These are phyloP conservation scores for Clostera curtula DNA, from an alignment of 2,888 invertebrate species.

Conservation along the genomic window DNA sequence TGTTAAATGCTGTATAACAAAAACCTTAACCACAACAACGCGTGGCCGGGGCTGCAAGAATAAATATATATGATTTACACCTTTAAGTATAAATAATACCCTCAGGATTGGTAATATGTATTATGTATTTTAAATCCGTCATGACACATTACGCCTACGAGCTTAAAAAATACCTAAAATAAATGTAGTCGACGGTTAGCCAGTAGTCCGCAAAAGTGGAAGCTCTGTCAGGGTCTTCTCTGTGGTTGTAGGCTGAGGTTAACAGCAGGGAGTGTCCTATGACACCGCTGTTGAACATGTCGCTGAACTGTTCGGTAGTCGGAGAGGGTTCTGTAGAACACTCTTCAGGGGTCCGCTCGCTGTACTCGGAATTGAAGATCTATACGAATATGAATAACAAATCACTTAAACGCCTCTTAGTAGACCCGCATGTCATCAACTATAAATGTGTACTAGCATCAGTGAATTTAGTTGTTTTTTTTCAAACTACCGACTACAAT, in stretches of 20 bases:
- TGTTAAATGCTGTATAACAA: too few species aligned
- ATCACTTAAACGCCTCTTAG: background rate
- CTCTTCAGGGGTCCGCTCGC: background rate
- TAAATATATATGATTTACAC: too few species aligned
- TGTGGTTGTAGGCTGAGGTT: conserved; percentile 78
- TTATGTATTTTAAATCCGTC: too few species aligned
- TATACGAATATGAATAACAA: conserved; percentile 12
- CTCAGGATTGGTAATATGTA: too few species aligned
- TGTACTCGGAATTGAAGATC: conserved; percentile 48
- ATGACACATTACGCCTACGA: background rate
- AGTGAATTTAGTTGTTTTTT: too few species aligned
- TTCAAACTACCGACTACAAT: background rate
- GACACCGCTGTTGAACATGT: conserved; percentile 74
- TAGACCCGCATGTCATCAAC: too few species aligned
- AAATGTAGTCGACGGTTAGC: conserved; percentile 94
- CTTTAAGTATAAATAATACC: too few species aligned
- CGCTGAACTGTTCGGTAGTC: conserved; percentile 23
- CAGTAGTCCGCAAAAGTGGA: conserved; percentile 86
- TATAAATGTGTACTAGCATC: too few species aligned
- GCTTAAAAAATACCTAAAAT: conserved; percentile 77
- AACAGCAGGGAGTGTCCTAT: conserved; percentile 81
- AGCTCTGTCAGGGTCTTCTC: conserved; percentile 68
- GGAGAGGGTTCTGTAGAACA: background rate
- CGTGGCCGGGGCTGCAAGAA: too few species aligned
- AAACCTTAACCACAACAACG: too few species aligned